Evolutionary conservation across 2,113 vertebrate species (phyloP), one percentile per base, ranked within the genome.

Genomic region (Corydoras maculifer): DNA sequence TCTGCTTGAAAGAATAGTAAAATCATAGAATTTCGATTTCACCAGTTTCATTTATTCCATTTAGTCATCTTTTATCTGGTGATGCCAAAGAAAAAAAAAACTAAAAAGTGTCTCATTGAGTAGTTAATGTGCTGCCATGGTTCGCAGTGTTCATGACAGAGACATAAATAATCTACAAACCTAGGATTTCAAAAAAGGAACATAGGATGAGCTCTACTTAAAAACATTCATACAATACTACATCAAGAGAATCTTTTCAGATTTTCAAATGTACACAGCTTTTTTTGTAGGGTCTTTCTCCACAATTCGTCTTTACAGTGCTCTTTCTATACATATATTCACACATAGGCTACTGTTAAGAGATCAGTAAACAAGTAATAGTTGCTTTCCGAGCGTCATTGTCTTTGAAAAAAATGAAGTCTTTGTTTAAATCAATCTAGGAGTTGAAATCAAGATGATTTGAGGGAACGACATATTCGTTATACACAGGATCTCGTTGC

Each of bases 151-250:
- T 89, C 90, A 91, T 88, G 88, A 88, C 84, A 85, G 91, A 84
- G 91, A 95, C 94, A 97, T 99, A 99, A 99, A 98, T 98, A 96
- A 95, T 94, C 94, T 95, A 97, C 90, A 91, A 93, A 90, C 85
- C 92, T 93, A 93, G 87, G 85, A 84, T 94, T 92, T 92, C 90
- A 94, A 92, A 89, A 90, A 91, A 94, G 92, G 90, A 90, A 91
- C 94, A 96, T 92, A 91, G 88, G 90, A 88, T 90, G 87, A 91
- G 91, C 81, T 92, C 94, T 94, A 96, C 93, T 92, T 89, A 90
- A 89, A 88, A 88, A 95, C 93, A 92, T 93, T 94, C 92, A 93
- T 93, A 95, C 91, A 92, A 94, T 90, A 95, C 94, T 94, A 96
- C 93, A 95, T 89, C 84, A 92, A 97, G 94, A 96, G 94, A 94